Evolutionary conservation across 2,888 invertebrate genomes (phyloP), one percentile per base, ranked within the genome.

Genomic region (Palloptera scutellata): DNA sequence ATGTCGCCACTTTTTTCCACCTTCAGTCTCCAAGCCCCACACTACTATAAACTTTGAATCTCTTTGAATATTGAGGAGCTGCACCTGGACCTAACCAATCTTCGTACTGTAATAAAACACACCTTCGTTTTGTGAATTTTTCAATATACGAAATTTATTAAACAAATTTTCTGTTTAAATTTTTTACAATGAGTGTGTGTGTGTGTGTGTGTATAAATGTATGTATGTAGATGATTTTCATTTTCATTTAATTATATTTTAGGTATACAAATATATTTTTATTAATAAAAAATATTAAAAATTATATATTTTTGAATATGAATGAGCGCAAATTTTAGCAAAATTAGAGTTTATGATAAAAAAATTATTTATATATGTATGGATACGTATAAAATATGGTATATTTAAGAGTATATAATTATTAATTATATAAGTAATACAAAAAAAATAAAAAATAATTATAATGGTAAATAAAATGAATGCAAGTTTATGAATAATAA

Each of bases 131-230:
- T 51, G 64, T 64, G 61, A 61, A 68, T 61, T 68, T 66, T 66
- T 64, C 64, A 67, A 68, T 66, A 69, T 72, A 70, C 61, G 70
- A 69, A 72, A 70, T 72, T 72, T 67, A 70, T 69, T 72, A 69
- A 70, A 66, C 70, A 72, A 72, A 70, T 64, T 68, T 61, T 68
- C 60, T 68, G 66, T 64, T 68, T 67, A 48, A 67, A 63, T 55
- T 69, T 70, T 72, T 69, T 68, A 72, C 67, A 69, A 66, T 64
- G 61, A 45, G 61, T 64, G 61, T 61, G 30, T 69, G 63, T 69
- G 48, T 66, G 60, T 55, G 40, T 60, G 65, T 53, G 53, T 55
- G 40, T 60, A 62, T 53, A 43, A 45, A 66, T 54, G 40, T 45
- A 61, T 54, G 43, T 19, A 19, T 57, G 17, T 55, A 15, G 45